Evolutionary conservation across 1,140 invertebrate genomes (phyloP), one percentile per base, ranked within the genome.

Genomic region (Sinella curviseta): DNA sequence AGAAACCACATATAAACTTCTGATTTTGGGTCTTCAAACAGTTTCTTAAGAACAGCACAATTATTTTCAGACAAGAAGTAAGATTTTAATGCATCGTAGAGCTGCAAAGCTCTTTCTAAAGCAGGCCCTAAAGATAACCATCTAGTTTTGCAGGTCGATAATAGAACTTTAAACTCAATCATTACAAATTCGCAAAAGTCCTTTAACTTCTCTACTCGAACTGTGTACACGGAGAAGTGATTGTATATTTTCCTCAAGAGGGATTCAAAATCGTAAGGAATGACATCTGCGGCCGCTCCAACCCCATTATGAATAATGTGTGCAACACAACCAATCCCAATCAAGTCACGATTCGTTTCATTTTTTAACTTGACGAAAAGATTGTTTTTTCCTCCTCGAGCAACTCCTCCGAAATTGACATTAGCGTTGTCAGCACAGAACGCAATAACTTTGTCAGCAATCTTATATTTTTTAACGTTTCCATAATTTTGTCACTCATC

Each of bases 181-280:
- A 83, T 78, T 24, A 55, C 79, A 80, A 70, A 77, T 33, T 86
- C 83, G 83, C 84, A 86, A 84, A 85, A 86, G 70, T 84, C 78
- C 82, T 86, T 86, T 24, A 86, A 70, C 17, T 28, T 55, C 78
- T 84, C 81, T n/a, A 85, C 84, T 67, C 82, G 78, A 30, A 85
- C 82, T 39, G 82, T 86, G 70, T 84, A 84, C 54, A 85, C 85
- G 82, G 82, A 84, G 83, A 87, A 87, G 81, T 83, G 83, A 57
- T 39, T 76, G 82, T 85, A 85, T 54, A 86, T 84, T 82, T 86
- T 85, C 39, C 8, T 74, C 74, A 84, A 77, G 78, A 86, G 76
- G 60, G 30, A 74, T 84, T 86, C 84, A 20, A 85, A 33, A 79
- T 86, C 84, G 76, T 81, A 54, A 76, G 78, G 80, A 26, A 77